Evolutionary conservation across 2,113 vertebrate species (phyloP), one percentile per base, ranked within the genome.

Genomic region (Phalacrocorax aristotelis): DNA sequence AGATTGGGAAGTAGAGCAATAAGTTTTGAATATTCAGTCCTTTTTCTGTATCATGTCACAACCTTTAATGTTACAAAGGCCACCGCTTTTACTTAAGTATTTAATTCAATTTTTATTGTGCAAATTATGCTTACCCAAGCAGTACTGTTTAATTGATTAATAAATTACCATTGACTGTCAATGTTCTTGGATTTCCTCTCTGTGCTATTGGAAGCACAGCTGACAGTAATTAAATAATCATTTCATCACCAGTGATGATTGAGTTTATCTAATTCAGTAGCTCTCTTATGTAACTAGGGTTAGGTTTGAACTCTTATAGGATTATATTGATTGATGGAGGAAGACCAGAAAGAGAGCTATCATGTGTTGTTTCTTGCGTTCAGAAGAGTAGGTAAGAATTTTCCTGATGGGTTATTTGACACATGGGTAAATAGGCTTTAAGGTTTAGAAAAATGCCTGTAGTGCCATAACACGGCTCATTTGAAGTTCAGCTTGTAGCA

Each of bases 171-270:
- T 95, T 77, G 89, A 93, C 95, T 96, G 85, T 94, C 76, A 15
- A 82, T 97, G 91, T 91, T 96, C 94, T 94, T 95, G 89, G 89
- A 94, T 97, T 98, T 92, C 83, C 77, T 96, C 91, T 96, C 94
- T 82, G 70, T 96, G 95, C 92, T 97, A 96, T 97, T 97, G 98
- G 93, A 97, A 97, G 78, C 58, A 61, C 55, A 97, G 86, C 95
- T 98, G 97, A 98, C 97, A 97, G 95, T 98, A 98, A 98, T 98
- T 98, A 98, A 98, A 97, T 97, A 98, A 98, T 97, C 97, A 98
- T 98, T 98, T 97, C 92, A 98, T 98, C 97, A 96, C 95, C 78
- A 94, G 87, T 88, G 97, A 94, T 97, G 96, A 98, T 75, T 96
- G 80, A 97, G 94, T 98, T 98, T 86, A 91, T 94, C 94, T 97